These are phyloP conservation scores for Caranx melampygus DNA, from an alignment of 2,113 vertebrate genomes.

Conservation along the genomic window DNA sequence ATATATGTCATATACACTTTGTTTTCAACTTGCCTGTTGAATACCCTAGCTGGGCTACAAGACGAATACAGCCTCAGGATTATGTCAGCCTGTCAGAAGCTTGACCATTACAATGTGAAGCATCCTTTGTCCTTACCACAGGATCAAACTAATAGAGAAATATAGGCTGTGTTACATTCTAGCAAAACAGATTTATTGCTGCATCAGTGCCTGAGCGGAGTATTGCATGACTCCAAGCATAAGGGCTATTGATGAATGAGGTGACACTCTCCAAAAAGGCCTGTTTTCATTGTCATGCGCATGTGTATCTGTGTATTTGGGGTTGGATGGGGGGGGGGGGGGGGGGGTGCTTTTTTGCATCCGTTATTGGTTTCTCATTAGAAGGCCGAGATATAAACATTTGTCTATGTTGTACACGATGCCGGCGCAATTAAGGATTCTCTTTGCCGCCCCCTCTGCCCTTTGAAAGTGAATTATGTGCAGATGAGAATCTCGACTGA, in stretches of 20 bases:
- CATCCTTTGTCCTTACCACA: slow-evolving; percentile 48
- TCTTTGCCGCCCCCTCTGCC: slow-evolving; percentile 75
- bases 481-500: slow-evolving; percentile 80
- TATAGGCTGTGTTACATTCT: slow-evolving; percentile 84
- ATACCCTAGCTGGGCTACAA: background rate
- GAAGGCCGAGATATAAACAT: slow-evolving; percentile 82
- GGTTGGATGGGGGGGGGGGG: background rate
- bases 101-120: slow-evolving; percentile 54
- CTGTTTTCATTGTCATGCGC: slow-evolving; percentile 70
- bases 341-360: slow-evolving; percentile 59
- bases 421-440: slow-evolving; percentile 79
- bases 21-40: background rate
- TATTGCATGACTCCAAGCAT: slow-evolving; percentile 60
- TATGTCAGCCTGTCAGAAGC: slow-evolving; percentile 45
- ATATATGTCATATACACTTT: background rate
- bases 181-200: slow-evolving; percentile 75
- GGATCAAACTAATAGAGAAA: slow-evolving; percentile 67
- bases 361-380: slow-evolving; percentile 84
- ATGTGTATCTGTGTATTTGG: slow-evolving; percentile 45
- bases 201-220: slow-evolving; percentile 60
- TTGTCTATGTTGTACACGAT: slow-evolving; percentile 80
- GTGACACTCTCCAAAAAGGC: slow-evolving; percentile 55
- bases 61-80: background rate
- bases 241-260: slow-evolving; percentile 74
- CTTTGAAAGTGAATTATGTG: slow-evolving; percentile 84